Evolutionary conservation across 2,113 vertebrate genomes (phyloP).

Genomic region (Ariopsis seemanni): DNA sequence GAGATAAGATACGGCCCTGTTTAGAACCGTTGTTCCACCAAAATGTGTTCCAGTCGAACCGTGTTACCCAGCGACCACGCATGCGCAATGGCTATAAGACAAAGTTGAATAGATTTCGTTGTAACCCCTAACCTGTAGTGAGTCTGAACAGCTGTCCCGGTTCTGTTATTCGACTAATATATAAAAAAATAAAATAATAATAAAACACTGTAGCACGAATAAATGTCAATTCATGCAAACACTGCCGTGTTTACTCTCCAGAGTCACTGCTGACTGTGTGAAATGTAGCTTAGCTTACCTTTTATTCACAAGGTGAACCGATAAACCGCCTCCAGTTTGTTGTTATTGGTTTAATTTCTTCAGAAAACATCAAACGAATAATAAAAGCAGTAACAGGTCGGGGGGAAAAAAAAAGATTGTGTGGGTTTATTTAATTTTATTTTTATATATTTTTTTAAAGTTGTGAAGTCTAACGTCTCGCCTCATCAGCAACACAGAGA

Average conservation of each 20-base stretch:
- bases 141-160: background rate
- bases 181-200: too few relatives aligned
- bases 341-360: background rate
- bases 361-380: background rate
- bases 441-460: background rate
- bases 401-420: background rate
- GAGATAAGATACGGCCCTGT: too few relatives aligned
- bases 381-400: background rate
- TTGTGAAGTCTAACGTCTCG: background rate
- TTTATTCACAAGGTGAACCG: background rate
- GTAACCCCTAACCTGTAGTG: background rate
- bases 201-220: background rate
- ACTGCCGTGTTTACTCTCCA: background rate
- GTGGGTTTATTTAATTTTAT: background rate
- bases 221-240: background rate
- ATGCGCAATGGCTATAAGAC: background rate
- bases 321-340: background rate
- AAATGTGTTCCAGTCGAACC: background rate
- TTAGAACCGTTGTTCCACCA: background rate
- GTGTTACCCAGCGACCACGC: background rate
- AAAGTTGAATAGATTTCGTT: background rate
- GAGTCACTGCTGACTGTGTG: background rate
- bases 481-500: background rate
- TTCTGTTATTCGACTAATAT: too few relatives aligned
- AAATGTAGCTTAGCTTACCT: conserved; percentile 3